Conservation (phyloP, 2,113 vertebrate species). For the Ibidorhyncha struthersii region DNA sequence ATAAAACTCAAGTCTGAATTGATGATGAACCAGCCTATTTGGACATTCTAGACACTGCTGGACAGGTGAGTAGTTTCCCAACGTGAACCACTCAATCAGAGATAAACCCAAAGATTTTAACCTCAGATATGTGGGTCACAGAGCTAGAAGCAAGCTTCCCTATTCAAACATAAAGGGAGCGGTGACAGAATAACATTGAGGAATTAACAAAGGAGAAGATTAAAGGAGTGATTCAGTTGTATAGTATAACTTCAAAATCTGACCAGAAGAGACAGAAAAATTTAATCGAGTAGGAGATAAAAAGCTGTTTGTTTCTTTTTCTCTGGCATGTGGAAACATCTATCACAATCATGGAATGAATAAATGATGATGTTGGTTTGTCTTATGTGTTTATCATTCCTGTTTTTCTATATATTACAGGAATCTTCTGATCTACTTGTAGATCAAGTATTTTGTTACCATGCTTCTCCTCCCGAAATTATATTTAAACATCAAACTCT, state of each 20-base stretch:
- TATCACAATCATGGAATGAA: background rate
- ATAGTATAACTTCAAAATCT: background rate
- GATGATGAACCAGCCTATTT: constrained; percentile 77
- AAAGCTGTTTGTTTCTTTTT: background rate
- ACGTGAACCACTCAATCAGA: background rate
- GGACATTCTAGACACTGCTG: constrained; percentile 80
- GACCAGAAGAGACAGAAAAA: background rate
- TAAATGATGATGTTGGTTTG: background rate
- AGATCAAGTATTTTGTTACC: background rate
- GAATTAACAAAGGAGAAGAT: background rate
- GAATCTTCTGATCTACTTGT: background rate
- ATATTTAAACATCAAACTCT: background rate
- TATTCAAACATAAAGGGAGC: background rate
- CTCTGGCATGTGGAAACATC: background rate
- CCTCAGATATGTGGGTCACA: background rate
- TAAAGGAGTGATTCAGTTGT: background rate
- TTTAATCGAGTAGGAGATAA: background rate
- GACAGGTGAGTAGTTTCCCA: constrained; percentile 67
- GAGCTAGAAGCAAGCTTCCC: background rate
- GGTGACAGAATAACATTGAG: background rate
- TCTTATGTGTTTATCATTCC: background rate
- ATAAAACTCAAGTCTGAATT: constrained; percentile 78
- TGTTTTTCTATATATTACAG: background rate
- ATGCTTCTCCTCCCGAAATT: background rate
- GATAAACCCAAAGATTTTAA: background rate